phyloP scores from a whole-genome alignment of 2,113 vertebrate species.

The Pluvianellus socialis region DNA sequence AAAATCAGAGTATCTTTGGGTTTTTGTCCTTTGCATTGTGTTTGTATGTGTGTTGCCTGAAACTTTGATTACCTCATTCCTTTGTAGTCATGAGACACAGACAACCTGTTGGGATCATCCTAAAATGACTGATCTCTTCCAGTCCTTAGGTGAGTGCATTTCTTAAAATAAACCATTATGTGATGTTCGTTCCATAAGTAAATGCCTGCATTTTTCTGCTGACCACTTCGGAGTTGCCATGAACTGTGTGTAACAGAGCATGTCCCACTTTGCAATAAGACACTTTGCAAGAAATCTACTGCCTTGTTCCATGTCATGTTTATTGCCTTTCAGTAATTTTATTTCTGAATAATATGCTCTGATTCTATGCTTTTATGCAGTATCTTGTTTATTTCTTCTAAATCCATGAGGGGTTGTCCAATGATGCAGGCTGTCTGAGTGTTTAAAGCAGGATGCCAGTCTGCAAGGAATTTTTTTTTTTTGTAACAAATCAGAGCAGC shows the following conservation, averaged over 20 bases:
- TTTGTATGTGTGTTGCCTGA: background rate
- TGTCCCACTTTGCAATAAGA: background rate
- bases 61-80: background rate
- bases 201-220: background rate
- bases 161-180: background rate
- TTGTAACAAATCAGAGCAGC: background rate
- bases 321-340: background rate
- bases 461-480: background rate
- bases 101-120: constrained; percentile 97
- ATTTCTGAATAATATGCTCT: background rate
- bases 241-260: background rate
- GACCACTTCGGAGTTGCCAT: background rate
- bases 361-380: background rate
- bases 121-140: constrained; percentile 95
- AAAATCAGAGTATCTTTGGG: background rate
- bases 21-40: background rate
- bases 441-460: background rate
- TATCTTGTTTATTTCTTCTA: background rate
- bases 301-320: rapidly evolving
- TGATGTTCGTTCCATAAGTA: background rate
- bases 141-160: constrained; percentile 86
- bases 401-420: background rate
- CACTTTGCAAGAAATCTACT: background rate
- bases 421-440: background rate
- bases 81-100: constrained; percentile 89